phyloP scores from a whole-genome alignment of 2,113 vertebrate species.

The Chloroceryle aenea region DNA sequence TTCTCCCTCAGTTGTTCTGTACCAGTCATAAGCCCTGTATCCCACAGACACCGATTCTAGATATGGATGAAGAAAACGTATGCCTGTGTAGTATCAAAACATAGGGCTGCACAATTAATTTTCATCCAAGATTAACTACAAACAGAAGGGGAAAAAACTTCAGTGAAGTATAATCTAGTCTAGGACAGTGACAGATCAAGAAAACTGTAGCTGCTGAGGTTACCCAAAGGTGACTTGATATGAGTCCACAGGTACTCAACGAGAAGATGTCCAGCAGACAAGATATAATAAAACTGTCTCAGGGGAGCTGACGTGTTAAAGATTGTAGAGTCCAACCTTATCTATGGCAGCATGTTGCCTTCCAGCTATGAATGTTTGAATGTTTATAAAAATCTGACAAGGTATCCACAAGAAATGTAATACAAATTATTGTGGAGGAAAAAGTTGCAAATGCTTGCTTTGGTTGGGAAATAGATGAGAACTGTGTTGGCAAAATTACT shows the following conservation, averaged over 20 bases:
- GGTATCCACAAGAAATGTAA: background rate
- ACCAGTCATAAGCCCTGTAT: background rate
- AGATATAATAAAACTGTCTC: background rate
- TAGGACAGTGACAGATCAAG: background rate
- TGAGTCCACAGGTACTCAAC: background rate
- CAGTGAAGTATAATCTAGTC: background rate
- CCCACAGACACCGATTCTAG: background rate
- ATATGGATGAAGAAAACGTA: background rate
- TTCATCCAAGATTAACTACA: background rate
- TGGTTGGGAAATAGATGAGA: background rate
- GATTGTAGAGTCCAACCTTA: background rate
- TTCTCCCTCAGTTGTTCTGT: background rate
- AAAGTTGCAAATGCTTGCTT: background rate
- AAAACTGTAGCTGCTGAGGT: background rate
- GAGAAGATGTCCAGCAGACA: background rate
- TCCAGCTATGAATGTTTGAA: background rate
- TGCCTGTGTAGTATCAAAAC: background rate
- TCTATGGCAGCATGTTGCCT: background rate
- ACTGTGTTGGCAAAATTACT: background rate
- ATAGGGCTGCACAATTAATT: background rate
- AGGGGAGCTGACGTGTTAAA: background rate
- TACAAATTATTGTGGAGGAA: background rate
- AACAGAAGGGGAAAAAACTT: background rate
- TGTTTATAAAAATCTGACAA: background rate
- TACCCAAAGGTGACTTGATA: background rate